These are phyloP conservation scores for Leistus spinibarbis DNA, from an alignment of 2,888 invertebrate genomes.

Conservation along the genomic window DNA sequence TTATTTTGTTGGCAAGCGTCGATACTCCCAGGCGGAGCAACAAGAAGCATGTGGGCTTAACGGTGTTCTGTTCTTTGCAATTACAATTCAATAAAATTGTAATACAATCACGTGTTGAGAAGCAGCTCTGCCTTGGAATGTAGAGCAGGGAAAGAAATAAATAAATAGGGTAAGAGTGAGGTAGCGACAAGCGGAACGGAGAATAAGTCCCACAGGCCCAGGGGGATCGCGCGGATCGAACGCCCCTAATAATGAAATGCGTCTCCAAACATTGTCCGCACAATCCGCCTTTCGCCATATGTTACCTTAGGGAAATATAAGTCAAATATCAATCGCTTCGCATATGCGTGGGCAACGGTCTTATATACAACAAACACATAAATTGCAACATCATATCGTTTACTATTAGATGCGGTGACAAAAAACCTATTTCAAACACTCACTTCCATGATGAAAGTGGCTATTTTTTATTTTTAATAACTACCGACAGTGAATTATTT, in stretches of 20 bases:
- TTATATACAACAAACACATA: not conserved
- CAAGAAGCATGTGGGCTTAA: not conserved
- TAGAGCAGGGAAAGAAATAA: not conserved
- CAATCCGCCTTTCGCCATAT: not conserved
- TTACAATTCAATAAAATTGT: not conserved
- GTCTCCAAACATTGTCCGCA: constrained; percentile 7
- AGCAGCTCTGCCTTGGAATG: not conserved
- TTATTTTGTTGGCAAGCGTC: not conserved
- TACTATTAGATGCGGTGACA: not conserved
- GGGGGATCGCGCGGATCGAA: not conserved
- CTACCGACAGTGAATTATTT: too few species aligned
- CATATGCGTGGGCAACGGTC: not conserved
- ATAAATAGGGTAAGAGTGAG: not conserved
- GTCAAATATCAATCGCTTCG: constrained; percentile 31
- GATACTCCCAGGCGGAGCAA: not conserved
- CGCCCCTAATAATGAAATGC: not conserved
- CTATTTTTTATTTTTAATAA: too few species aligned
- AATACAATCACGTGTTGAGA: constrained; percentile 7
- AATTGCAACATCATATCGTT: not conserved
- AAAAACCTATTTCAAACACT: not conserved
- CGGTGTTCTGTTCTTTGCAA: not conserved
- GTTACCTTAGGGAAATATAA: constrained; percentile 26
- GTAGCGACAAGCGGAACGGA: not conserved
- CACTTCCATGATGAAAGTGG: too few species aligned
- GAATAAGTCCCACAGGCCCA: not conserved